A percentile compares a stretch with the other conserved stretches of the same genome.
These are phyloP conservation scores for Alligator mississippiensis DNA, from an alignment of 2,113 vertebrate genomes.

Conservation along the genomic window DNA sequence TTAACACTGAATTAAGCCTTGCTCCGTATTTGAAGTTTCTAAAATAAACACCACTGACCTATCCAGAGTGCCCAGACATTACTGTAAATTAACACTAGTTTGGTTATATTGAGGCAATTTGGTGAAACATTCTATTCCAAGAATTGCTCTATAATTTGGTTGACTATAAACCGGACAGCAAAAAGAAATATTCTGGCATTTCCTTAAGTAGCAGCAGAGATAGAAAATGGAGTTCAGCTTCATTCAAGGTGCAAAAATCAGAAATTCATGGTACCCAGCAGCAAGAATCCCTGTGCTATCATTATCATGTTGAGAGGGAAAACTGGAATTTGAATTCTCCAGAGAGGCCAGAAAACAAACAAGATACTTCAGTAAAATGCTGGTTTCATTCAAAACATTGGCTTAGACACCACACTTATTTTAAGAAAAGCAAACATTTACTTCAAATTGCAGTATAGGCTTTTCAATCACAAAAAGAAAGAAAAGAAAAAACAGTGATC, in stretches of 20 bases:
- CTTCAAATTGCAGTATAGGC: conserved; percentile 82
- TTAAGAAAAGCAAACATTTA: conserved; percentile 85
- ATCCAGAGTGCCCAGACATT: background rate
- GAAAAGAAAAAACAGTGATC: conserved; percentile 78
- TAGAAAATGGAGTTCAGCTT: background rate
- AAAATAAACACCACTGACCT: background rate
- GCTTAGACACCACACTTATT: conserved; percentile 52
- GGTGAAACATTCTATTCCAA: background rate
- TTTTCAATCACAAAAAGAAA: conserved; percentile 84
- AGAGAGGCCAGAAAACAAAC: background rate
- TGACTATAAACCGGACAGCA: background rate
- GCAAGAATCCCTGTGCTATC: fast-evolving
- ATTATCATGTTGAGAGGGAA: background rate
- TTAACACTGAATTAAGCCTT: background rate
- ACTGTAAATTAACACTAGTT: background rate
- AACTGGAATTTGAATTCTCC: background rate
- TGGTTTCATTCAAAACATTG: conserved; percentile 23
- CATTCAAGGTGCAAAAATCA: background rate
- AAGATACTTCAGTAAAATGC: background rate
- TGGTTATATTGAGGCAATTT: background rate
- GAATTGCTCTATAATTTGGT: background rate
- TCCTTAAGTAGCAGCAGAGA: background rate
- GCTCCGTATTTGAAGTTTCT: background rate
- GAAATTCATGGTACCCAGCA: background rate
- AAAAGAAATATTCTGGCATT: background rate